Evolutionary conservation across 2,797 vertebrate genomes (phyloP).

Genomic region (Scyliorhinus canicula): DNA sequence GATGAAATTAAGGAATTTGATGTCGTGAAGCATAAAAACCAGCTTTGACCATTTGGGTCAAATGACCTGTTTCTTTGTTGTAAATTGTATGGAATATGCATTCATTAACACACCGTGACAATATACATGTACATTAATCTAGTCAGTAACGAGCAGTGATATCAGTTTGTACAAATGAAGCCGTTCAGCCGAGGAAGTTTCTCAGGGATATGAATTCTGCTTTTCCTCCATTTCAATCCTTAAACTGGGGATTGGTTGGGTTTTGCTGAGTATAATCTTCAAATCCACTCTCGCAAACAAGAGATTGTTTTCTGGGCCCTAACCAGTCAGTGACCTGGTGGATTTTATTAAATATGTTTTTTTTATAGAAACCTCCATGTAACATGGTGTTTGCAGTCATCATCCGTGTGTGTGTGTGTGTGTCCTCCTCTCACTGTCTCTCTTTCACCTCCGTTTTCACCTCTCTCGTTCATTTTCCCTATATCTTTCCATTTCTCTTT

Average conservation of each 20-base stretch:
- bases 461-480: not conserved
- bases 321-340: not conserved
- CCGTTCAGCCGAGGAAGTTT: not conserved
- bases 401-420: not conserved
- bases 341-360: not conserved
- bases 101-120: not conserved
- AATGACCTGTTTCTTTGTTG: not conserved
- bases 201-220: not conserved
- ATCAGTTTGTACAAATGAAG: not conserved
- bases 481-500: not conserved
- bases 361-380: not conserved
- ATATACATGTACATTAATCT: not conserved
- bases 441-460: not conserved
- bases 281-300: not conserved
- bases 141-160: not conserved
- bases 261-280: not conserved
- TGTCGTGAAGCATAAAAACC: not conserved
- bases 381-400: not conserved
- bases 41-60: not conserved
- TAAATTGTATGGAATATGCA: not conserved
- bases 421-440: not conserved
- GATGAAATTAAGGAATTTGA: not conserved
- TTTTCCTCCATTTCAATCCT: not conserved
- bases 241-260: not conserved
- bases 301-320: not conserved